A percentile compares a stretch with the other conserved stretches of the same genome.
Evolutionary conservation across 2,888 invertebrate genomes (phyloP).

Genomic region (Ormyrus pomaceus): DNA sequence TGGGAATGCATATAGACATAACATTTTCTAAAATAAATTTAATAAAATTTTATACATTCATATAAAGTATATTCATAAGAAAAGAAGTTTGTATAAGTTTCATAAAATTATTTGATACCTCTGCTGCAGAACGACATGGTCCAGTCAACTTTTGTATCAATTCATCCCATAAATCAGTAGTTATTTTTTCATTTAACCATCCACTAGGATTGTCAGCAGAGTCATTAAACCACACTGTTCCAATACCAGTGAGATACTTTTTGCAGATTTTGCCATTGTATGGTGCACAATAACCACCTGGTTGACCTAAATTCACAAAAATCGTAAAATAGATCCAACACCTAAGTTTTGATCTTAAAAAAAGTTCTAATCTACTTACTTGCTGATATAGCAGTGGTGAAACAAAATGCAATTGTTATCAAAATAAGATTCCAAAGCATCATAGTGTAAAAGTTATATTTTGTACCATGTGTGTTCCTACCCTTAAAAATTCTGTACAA

Average conservation of each 20-base stretch:
- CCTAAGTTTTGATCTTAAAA: neutral
- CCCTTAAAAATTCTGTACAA: constrained; percentile 10
- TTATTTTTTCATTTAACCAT: constrained; percentile 90
- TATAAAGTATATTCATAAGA: neutral
- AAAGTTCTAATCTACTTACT: constrained; percentile 40
- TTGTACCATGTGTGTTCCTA: constrained; percentile 25
- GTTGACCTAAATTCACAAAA: constrained; percentile 41
- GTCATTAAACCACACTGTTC: constrained; percentile 86
- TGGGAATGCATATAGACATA: constrained; percentile 95
- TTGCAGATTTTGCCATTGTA: constrained; percentile 91
- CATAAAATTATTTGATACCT: constrained; percentile 76
- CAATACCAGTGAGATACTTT: constrained; percentile 81
- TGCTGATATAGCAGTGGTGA: constrained; percentile 42
- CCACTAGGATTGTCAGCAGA: constrained; percentile 82
- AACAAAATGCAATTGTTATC: constrained; percentile 42
- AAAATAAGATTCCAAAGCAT: constrained; percentile 55
- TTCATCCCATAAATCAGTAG: constrained; percentile 90
- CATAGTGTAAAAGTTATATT: constrained; percentile 50
- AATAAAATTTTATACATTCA: neutral
- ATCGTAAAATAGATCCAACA: neutral
- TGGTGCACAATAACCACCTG: constrained; percentile 86
- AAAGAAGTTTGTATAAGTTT: neutral
- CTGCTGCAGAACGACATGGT: constrained; percentile 91
- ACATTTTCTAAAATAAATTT: constrained; percentile 80
- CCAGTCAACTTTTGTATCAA: constrained; percentile 87